Base-by-base conservation (phyloP, 2,888 invertebrate species). In the Hypomecis punctinalis region DNA sequence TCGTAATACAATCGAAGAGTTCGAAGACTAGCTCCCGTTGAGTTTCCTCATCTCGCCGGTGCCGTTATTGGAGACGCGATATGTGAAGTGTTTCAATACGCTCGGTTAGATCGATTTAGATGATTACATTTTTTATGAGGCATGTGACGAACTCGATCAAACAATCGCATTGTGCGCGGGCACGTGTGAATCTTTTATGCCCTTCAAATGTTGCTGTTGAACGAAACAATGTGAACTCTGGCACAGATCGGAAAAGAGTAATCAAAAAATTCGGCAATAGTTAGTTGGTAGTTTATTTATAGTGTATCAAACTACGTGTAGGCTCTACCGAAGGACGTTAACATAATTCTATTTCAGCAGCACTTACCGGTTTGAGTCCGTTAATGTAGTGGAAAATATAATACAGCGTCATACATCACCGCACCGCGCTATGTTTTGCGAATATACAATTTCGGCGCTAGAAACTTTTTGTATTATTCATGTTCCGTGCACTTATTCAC, bases 1-100 rank as follows among this genome's bases (percentile, higher is more conserved):
- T 81, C 76, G 86, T 84, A 84, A 82, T 78, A 81, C 79, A 82
- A 83, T 84, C 79, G 80, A 76, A 72, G 75, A 76, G 81, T 81
- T 83, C 79, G 80, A 76, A 72, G 75, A 76, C 81, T 81, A 81
- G 80, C 76, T 78, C 74, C 74, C 76, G 68, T 71, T 68, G 69
- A 76, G 77, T 75, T 77, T 72, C 72, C 73, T 74, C 69, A 71
- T 65, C 58, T 65, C 58, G 61, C 62, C 57, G 11, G 63, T 67
- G 45, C 58, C 65, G 69, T 62, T 70, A 69, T 70, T 63, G 63
- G 67, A 69, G 67, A 70, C 64, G 66, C 69, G 67, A 70, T 66
- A 65, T 69, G 66, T 69, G 65, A 66, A 64, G 47, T 55, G 57
- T 52, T 63, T 51, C 58, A 52, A 46, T 67, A 49, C 58, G 61